Conservation (phyloP, 2,797 vertebrate species). For the Phrynocephalus vlangalii region DNA sequence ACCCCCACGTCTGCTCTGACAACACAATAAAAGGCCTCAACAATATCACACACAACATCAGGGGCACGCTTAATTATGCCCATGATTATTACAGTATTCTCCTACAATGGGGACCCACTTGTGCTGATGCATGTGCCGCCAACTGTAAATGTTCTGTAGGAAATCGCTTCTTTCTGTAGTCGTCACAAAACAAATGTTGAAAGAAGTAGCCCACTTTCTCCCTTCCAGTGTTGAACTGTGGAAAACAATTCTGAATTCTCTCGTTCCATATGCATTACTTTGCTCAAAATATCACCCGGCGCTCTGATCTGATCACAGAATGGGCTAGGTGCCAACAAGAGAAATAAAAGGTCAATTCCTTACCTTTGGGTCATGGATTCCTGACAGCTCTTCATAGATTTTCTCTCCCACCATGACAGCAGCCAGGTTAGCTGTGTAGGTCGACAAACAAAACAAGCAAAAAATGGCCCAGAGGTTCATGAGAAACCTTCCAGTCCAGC, state of each 20-base stretch:
- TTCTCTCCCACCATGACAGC: conserved; percentile 99
- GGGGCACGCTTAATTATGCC: no score
- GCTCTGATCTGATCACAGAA: conserved; percentile 23
- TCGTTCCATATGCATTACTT: background rate
- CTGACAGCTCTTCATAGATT: conserved; percentile 97
- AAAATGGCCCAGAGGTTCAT: conserved; percentile 99
- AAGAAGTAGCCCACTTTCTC: background rate
- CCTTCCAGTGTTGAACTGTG: background rate
- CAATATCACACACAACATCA: no score
- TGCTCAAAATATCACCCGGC: background rate
- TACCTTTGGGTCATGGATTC: conserved; percentile 99
- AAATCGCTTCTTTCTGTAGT: background rate
- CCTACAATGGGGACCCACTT: background rate
- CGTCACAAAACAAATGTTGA: background rate
- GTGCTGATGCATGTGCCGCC: background rate
- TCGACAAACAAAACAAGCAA: conserved; percentile 97
- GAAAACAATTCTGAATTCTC: background rate
- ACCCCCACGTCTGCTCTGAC: no score
- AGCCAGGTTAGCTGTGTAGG: conserved; percentile 96
- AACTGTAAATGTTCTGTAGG: background rate
- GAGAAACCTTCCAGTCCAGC: conserved; percentile 97
- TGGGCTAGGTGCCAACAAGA: conserved; percentile 41
- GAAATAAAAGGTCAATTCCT: conserved; percentile 19
- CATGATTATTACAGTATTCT: no score
- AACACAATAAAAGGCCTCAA: no score